These are phyloP conservation scores for Tachycineta bicolor DNA, from an alignment of 2,113 vertebrate species.

Conservation along the genomic window DNA sequence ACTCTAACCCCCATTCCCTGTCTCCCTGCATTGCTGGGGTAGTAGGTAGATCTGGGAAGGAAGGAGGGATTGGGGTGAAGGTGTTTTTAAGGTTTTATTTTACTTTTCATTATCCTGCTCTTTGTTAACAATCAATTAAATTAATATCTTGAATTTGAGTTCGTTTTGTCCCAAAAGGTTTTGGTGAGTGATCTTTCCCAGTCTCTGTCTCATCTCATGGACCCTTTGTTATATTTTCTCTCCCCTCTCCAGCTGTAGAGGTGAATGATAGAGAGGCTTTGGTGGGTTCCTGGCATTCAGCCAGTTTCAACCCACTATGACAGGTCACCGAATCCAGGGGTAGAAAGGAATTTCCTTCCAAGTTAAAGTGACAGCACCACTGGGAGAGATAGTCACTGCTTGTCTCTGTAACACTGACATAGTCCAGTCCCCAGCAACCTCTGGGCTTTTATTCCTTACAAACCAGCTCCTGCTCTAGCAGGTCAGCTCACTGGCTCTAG, in stretches of 20 bases:
- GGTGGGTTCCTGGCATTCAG: neutral
- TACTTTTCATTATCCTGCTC: neutral
- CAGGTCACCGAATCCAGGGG: neutral
- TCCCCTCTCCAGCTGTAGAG: neutral
- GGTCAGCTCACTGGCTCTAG: neutral
- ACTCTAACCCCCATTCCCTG: neutral
- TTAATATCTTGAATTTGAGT: neutral
- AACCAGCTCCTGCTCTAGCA: neutral
- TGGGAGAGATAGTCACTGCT: neutral
- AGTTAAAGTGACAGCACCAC: neutral
- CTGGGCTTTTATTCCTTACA: neutral
- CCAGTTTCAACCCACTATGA: neutral
- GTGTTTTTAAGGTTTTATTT: neutral
- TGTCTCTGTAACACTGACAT: neutral
- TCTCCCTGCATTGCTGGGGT: neutral
- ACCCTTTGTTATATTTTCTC: neutral
- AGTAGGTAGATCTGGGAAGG: neutral
- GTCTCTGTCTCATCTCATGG: neutral
- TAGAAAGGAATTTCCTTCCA: neutral
- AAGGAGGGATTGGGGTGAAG: neutral
- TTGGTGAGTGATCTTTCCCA: neutral
- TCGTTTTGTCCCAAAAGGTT: neutral
- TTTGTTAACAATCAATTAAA: neutral
- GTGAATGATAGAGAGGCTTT: neutral
- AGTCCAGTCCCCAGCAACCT: neutral